phyloP scores from a whole-genome alignment of 2,113 vertebrate genomes.

The Galeopterus variegatus region DNA sequence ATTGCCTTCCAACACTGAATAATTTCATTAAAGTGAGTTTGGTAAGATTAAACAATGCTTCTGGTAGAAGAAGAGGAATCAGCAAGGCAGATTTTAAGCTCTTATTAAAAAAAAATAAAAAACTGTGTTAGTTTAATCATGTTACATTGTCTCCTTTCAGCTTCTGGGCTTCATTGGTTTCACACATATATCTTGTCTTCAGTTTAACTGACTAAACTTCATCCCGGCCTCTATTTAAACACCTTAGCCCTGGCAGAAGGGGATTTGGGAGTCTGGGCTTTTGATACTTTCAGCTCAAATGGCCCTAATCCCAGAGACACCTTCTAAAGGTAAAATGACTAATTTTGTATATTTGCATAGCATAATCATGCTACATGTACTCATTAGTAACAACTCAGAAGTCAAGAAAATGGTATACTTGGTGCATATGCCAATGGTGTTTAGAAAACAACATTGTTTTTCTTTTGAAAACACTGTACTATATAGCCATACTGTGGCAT shows the following conservation, averaged over 20 bases:
- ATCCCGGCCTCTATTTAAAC: neutral
- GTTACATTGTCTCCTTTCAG: neutral
- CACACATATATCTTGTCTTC: neutral
- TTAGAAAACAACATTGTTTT: neutral
- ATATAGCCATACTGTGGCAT: neutral
- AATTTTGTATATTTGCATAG: neutral
- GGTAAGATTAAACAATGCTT: neutral
- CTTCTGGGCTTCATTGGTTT: neutral
- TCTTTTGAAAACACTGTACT: neutral
- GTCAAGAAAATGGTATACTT: neutral
- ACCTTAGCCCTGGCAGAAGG: neutral
- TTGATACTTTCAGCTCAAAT: neutral
- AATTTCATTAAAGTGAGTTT: neutral
- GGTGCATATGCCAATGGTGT: neutral
- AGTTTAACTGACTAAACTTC: neutral
- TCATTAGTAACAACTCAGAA: neutral
- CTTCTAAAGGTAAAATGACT: neutral
- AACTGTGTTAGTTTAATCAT: neutral
- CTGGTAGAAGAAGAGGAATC: neutral
- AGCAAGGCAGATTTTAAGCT: neutral
- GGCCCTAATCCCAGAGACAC: rapidly evolving
- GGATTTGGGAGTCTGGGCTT: neutral
- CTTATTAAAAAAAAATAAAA: neutral
- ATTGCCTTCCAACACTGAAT: neutral
- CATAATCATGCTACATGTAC: neutral